Evolutionary conservation across 2,797 vertebrate species (phyloP).

Genomic region (Myoxocephalus aenaeus): DNA sequence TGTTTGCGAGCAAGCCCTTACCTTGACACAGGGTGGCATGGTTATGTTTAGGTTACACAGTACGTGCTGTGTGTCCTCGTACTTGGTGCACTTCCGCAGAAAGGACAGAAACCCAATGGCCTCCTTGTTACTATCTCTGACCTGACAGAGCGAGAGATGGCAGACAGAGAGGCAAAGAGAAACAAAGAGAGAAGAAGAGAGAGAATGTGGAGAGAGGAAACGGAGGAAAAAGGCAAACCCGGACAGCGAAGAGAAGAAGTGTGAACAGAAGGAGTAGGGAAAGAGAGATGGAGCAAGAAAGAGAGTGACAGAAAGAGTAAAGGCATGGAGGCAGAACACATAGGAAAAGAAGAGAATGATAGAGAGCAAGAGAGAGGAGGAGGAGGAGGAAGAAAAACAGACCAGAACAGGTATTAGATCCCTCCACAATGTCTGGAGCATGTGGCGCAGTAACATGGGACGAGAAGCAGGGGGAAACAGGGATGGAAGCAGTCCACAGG

Average conservation of each 20-base stretch:
- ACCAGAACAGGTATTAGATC: conserved; percentile 70
- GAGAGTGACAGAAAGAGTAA: neutral
- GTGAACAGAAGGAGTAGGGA: neutral
- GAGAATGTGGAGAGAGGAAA: conserved; percentile 5
- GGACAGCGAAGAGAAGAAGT: conserved; percentile 10
- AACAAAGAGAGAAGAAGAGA: conserved; percentile 15
- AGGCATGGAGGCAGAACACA: neutral
- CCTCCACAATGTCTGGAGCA: conserved; percentile 49
- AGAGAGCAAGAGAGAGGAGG: conserved; percentile 25
- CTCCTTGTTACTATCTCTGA: conserved; percentile 95
- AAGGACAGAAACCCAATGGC: conserved; percentile 93
- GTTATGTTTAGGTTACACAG: conserved; percentile 96
- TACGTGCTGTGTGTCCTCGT: conserved; percentile 93
- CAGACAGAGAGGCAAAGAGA: conserved; percentile 15
- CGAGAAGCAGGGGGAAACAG: conserved; percentile 77
- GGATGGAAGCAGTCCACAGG: conserved; percentile 88
- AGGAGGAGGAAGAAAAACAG: conserved; percentile 45
- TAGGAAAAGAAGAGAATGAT: conserved; percentile 24
- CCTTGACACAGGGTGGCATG: conserved; percentile 96
- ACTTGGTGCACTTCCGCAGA: conserved; percentile 96
- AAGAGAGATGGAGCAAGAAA: neutral
- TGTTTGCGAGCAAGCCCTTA: conserved; percentile 58
- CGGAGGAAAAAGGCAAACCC: conserved; percentile 4
- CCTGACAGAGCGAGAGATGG: conserved; percentile 77
- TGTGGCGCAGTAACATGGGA: conserved; percentile 79